Evolutionary conservation across 2,888 invertebrate species (phyloP).

Genomic region (Eilema caniola): DNA sequence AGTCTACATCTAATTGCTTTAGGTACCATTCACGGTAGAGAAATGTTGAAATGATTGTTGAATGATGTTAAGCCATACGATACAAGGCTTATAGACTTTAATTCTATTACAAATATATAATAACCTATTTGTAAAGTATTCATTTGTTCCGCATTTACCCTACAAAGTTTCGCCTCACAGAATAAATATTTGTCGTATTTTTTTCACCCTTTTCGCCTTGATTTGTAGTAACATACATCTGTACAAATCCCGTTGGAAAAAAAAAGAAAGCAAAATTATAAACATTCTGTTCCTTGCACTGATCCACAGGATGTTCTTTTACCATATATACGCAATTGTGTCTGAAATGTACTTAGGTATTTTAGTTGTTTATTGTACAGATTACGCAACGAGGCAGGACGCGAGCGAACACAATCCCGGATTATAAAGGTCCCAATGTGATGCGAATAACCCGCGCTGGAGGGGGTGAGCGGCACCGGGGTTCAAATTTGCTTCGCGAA

Average conservation of each 20-base stretch:
- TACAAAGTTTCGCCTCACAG: neutral
- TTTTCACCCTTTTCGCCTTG: neutral
- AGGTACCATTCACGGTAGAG: no score
- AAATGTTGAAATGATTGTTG: neutral
- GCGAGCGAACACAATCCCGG: constrained; percentile 6
- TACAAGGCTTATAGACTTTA: no score
- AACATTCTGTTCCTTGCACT: neutral
- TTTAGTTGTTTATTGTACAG: neutral
- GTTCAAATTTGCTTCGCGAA: constrained; percentile 3
- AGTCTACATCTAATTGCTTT: neutral
- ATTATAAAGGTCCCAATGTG: constrained; percentile 13
- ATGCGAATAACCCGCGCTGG: constrained; percentile 9
- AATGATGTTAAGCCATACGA: no score
- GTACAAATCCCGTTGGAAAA: neutral
- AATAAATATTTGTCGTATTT: neutral
- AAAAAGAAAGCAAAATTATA: neutral
- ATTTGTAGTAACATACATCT: neutral
- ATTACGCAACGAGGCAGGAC: constrained; percentile 7
- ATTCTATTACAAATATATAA: no score
- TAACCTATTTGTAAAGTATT: no score
- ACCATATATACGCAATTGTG: constrained; percentile 1
- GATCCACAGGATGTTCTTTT: neutral
- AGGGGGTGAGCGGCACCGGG: neutral
- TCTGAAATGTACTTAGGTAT: constrained; percentile 9
- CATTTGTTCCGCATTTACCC: no score